Conservation (phyloP, 2,797 vertebrate genomes). For the Odontamblyopus lacepedii region DNA sequence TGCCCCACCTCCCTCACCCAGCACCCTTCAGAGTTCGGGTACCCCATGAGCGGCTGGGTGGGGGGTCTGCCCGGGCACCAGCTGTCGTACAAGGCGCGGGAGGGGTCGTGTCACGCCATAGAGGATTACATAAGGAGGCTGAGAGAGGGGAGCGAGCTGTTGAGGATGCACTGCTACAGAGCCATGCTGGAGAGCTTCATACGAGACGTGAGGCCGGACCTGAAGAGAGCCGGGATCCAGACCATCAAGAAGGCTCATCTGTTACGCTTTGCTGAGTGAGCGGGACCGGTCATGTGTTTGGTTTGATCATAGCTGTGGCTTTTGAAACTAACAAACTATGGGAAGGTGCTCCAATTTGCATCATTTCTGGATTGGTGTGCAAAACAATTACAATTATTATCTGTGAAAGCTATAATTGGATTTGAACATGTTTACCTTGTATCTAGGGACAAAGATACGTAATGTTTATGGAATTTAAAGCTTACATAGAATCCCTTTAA, state of each 20-base stretch:
- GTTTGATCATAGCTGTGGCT: too few species aligned
- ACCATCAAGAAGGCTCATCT: conserved; percentile 83
- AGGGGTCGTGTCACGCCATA: conserved; percentile 89
- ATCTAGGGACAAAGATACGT: too few species aligned
- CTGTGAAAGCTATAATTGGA: too few species aligned
- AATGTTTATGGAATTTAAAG: too few species aligned
- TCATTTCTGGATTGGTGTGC: too few species aligned
- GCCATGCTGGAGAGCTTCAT: conserved; percentile 87
- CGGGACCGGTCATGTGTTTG: neutral
- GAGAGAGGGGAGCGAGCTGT: conserved; percentile 50
- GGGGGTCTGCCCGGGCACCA: conserved; percentile 73
- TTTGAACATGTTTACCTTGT: too few species aligned
- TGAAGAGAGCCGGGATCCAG: conserved; percentile 84
- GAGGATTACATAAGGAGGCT: conserved; percentile 85
- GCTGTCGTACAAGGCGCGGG: conserved; percentile 89
- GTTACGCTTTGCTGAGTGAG: conserved; percentile 85
- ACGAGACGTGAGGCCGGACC: conserved; percentile 67
- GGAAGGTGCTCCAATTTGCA: too few species aligned
- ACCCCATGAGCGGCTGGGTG: conserved; percentile 89
- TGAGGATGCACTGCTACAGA: conserved; percentile 87
- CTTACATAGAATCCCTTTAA: too few species aligned
- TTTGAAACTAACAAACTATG: too few species aligned
- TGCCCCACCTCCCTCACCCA: conserved; percentile 4
- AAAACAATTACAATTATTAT: too few species aligned
- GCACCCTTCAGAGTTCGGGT: conserved; percentile 63